Evolutionary conservation across 2,888 invertebrate genomes (phyloP), one percentile per base, ranked within the genome.

Genomic region (Drosophila dives): DNA sequence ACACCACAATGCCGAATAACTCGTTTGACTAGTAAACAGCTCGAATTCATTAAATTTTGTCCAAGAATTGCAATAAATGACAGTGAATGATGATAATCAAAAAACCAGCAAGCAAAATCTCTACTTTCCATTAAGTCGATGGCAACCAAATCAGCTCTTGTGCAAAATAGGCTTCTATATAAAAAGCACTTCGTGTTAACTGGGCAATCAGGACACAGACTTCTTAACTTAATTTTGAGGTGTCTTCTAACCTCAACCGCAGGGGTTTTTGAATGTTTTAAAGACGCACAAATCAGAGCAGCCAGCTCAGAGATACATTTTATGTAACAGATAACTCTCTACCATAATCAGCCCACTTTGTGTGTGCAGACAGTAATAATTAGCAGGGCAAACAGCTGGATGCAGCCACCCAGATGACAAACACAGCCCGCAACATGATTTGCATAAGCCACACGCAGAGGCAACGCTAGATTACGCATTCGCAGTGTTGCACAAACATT

Each of bases 371-470:
- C 38, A 29, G 26, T 26, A n/a, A 36, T 40, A 32, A 29, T 29
- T 29, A 56, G 40, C 20, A 15, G 29, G 15, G 32, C 36, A 17
- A 36, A 49, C 36, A 48, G 58, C 33, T 33, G 33, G 32, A 15
- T 23, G n/a, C 45, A 48, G n/a, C 15, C 42, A 66, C 36, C 58
- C 75, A 61, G 42, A 40, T 70, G 74, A 51, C 63, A 65, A 34
- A 51, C 42, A 71, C 59, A 42, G 66, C 20, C 64, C 61, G 38
- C 67, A 70, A 53, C 62, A 73, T 66, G 63, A 68, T 80, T 79
- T 79, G 74, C 79, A 79, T 79, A 79, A 73, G 73, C 77, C 54
- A 58, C 80, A 77, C 53, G 63, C 66, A 63, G 63, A 51, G 64
- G 53, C 42, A n/a, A 65, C 45, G 66, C 61, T 59, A 77, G 64